A percentile compares a stretch with the other conserved stretches of the same genome.
Conservation (phyloP, 2,113 vertebrate species). For the Syngnathus typhle region DNA sequence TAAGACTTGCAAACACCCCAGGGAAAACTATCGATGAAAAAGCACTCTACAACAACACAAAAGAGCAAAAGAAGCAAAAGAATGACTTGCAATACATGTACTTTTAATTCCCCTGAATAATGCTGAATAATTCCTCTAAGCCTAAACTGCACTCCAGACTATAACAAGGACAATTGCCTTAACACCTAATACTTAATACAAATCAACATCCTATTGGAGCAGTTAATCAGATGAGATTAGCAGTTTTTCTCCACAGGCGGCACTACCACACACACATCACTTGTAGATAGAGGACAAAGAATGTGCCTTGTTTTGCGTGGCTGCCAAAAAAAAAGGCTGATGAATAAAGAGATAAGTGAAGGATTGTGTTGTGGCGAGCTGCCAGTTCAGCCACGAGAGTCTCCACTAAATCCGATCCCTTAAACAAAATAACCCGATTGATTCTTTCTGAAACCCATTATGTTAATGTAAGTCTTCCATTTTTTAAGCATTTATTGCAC, state of each 20-base stretch:
- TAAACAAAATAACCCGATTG: slow-evolving; percentile 1
- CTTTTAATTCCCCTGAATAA: slow-evolving; percentile 1
- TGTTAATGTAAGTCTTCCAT: not conserved
- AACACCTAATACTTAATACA: slow-evolving; percentile 3
- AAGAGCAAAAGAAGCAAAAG: not conserved
- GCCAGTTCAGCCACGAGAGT: slow-evolving; percentile 6
- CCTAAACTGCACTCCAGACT: slow-evolving; percentile 1
- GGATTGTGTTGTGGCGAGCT: not conserved
- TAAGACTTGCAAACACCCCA: too few species aligned
- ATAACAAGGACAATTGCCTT: slow-evolving; percentile 19
- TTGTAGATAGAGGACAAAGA: slow-evolving; percentile 6
- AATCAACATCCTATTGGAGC: slow-evolving; percentile 29
- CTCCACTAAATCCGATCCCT: slow-evolving; percentile 10
- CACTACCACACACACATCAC: slow-evolving; percentile 1
- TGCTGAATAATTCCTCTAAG: slow-evolving; percentile 7
- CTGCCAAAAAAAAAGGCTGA: slow-evolving; percentile 10
- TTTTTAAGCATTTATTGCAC: too few species aligned
- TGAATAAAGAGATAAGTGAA: not conserved
- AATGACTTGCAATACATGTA: not conserved
- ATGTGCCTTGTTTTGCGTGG: slow-evolving; percentile 1
- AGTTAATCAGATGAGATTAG: slow-evolving; percentile 28
- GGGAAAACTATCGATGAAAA: not conserved
- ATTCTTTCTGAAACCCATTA: not conserved
- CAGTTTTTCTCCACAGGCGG: slow-evolving; percentile 14
- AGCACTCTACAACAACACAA: not conserved